These are phyloP conservation scores for Azorinus chamasolen DNA, from an alignment of 2,888 invertebrate species.

Conservation along the genomic window DNA sequence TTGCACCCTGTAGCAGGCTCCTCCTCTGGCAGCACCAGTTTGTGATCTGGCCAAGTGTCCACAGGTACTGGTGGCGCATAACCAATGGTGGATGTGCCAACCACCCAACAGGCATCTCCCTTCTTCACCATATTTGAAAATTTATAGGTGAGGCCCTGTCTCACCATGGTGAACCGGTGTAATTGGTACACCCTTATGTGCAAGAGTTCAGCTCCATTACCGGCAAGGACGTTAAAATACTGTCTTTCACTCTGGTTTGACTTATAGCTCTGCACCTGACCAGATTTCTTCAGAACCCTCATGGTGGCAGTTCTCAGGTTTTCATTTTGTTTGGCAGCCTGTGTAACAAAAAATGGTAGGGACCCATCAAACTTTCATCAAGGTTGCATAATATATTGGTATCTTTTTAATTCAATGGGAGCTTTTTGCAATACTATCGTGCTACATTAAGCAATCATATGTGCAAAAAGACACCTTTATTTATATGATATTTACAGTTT, in stretches of 20 bases:
- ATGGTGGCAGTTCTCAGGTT: not conserved
- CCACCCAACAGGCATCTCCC: not conserved
- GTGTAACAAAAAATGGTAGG: too few relatives aligned
- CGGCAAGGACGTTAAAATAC: conserved; percentile 1
- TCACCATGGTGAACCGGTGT: not conserved
- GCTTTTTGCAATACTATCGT: too few relatives aligned
- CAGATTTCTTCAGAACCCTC: not conserved
- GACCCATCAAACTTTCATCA: too few relatives aligned
- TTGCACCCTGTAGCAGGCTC: not conserved
- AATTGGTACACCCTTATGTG: not conserved
- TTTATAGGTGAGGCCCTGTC: not conserved
- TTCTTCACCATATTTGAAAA: not conserved
- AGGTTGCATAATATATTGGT: too few relatives aligned
- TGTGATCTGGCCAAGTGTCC: not conserved
- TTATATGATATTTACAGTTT: too few relatives aligned
- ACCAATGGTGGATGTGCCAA: not conserved
- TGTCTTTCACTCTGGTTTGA: not conserved
- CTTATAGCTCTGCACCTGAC: not conserved
- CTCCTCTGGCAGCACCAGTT: conserved; percentile 3
- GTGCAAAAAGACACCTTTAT: too few relatives aligned
- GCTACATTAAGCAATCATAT: too few relatives aligned
- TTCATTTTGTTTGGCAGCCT: too few relatives aligned
- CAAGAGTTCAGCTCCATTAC: too few relatives aligned
- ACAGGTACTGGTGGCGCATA: not conserved
- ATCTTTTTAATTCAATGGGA: too few relatives aligned